Conservation (phyloP, 2,113 vertebrate genomes). For the Casuarius casuarius region DNA sequence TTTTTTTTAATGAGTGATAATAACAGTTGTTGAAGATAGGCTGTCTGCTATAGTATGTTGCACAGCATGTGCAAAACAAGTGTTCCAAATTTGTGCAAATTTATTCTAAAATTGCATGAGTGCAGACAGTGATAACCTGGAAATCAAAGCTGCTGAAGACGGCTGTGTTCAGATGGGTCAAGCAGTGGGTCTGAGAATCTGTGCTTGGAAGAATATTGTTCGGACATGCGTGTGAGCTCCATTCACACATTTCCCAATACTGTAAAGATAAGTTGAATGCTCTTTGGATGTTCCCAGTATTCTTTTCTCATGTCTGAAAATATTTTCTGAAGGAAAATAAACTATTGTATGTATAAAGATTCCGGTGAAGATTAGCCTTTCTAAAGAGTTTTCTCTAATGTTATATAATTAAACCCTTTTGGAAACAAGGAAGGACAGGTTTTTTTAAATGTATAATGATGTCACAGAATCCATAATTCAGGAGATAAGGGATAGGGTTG, state of each 20-base stretch:
- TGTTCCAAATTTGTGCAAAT: neutral
- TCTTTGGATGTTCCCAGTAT: rapidly evolving
- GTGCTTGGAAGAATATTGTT: neutral
- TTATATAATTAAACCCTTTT: constrained; percentile 8
- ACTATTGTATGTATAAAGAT: neutral
- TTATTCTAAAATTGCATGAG: neutral
- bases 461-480: constrained; percentile 37
- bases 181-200: neutral
- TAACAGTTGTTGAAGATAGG: neutral
- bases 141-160: neutral
- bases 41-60: neutral
- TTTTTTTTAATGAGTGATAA: neutral
- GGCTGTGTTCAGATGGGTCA: neutral
- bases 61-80: neutral
- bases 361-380: neutral
- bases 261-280: neutral
- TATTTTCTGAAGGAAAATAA: neutral
- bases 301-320: neutral
- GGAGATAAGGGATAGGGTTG: neutral
- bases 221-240: rapidly evolving
- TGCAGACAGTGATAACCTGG: rapidly evolving
- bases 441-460: constrained; percentile 24
- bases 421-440: constrained; percentile 7
- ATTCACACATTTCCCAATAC: no score
- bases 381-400: neutral